A percentile compares a stretch with the other conserved stretches of the same genome.
These are phyloP conservation scores for Ophthalmolycus amberensis DNA, from an alignment of 2,113 vertebrate genomes.

Conservation along the genomic window DNA sequence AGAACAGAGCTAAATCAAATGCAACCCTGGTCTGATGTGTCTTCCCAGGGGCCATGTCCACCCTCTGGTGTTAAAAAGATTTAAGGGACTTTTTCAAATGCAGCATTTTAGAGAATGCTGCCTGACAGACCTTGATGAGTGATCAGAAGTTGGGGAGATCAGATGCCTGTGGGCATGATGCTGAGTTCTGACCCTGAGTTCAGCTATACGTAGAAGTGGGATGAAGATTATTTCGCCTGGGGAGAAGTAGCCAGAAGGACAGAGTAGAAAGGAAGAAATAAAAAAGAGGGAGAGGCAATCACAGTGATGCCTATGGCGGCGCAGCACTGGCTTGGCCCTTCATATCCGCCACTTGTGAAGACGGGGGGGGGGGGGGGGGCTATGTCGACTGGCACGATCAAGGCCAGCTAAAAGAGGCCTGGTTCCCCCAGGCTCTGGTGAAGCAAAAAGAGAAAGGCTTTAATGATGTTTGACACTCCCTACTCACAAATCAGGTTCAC, in stretches of 20 bases:
- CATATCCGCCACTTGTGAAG: constrained; percentile 62
- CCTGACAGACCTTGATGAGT: constrained; percentile 66
- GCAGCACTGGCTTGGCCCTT: constrained; percentile 39
- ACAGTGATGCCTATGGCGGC: constrained; percentile 64
- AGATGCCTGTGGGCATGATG: constrained; percentile 50
- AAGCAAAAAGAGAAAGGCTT: constrained; percentile 14
- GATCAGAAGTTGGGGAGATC: constrained; percentile 70
- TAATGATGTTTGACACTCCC: constrained; percentile 47
- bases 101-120: constrained; percentile 22
- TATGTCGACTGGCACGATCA: constrained; percentile 50
- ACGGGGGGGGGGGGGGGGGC: constrained; percentile 22
- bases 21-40: constrained; percentile 36
- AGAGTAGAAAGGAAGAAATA: constrained; percentile 40
- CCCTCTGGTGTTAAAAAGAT: constrained; percentile 28
- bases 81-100: constrained; percentile 60
- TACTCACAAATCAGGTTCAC: constrained; percentile 40
- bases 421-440: constrained; percentile 22
- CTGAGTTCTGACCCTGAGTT: constrained; percentile 66
- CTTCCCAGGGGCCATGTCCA: constrained; percentile 27
- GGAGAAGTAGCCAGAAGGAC: constrained; percentile 47
- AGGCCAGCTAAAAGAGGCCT: constrained; percentile 42
- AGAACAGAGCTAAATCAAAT: constrained; percentile 42
- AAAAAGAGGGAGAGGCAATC: constrained; percentile 38
- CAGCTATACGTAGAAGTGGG: constrained; percentile 48
- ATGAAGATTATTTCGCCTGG: constrained; percentile 63